Evolutionary conservation across 2,797 vertebrate genomes (phyloP).

Genomic region (Falco novaeseelandiae): DNA sequence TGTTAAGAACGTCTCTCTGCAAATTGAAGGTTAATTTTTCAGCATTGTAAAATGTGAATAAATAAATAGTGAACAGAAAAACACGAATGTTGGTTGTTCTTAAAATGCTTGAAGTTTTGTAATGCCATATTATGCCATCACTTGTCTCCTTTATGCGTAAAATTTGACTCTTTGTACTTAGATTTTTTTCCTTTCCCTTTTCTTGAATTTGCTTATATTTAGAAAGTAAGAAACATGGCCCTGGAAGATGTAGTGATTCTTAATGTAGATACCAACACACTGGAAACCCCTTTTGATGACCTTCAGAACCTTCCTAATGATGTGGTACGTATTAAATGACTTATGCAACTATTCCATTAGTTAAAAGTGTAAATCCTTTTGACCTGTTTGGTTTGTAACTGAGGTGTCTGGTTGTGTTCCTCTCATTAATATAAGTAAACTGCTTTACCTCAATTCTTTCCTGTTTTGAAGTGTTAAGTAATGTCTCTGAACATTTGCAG

Average conservation of each 20-base stretch:
- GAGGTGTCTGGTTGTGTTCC: neutral
- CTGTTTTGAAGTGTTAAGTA: neutral
- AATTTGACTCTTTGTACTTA: neutral
- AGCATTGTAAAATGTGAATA: neutral
- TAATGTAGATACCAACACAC: conserved; percentile 96
- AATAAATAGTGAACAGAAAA: neutral
- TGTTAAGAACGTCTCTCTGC: neutral
- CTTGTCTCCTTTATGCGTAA: neutral
- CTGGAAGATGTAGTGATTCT: conserved; percentile 89
- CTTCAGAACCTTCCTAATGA: conserved; percentile 96
- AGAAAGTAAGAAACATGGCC: conserved; percentile 93
- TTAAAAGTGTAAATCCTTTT: neutral
- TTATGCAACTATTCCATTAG: neutral
- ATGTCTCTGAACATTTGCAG: neutral
- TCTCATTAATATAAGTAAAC: accelerated
- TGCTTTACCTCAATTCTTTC: neutral
- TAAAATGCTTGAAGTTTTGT: neutral
- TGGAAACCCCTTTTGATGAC: conserved; percentile 95
- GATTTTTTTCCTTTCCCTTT: neutral
- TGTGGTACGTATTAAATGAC: conserved; percentile 82
- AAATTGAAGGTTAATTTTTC: neutral
- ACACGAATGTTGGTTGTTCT: neutral
- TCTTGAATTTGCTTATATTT: neutral
- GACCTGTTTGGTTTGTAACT: accelerated
- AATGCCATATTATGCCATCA: neutral